Evolutionary conservation across 2,113 vertebrate genomes (phyloP).

Genomic region (Forbesichthys agassizii): DNA sequence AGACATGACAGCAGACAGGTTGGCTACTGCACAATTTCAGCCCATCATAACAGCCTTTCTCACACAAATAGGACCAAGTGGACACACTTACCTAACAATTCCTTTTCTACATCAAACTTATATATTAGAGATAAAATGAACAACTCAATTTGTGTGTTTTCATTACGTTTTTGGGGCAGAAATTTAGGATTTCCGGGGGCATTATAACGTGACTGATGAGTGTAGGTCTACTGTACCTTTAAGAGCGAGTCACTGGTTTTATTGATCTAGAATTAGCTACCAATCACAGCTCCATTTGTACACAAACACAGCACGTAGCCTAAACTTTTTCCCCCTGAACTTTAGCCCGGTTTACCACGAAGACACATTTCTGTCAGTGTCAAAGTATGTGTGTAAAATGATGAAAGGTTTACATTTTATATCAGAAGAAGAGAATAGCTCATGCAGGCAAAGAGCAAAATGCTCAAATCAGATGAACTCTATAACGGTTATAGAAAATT

Average conservation of each 20-base stretch:
- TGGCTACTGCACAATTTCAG: too few species aligned
- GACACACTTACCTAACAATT: too few species aligned
- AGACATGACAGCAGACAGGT: background rate
- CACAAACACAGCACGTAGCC: conserved; percentile 4
- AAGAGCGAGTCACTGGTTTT: background rate
- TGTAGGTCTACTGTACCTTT: background rate
- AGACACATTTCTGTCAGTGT: background rate
- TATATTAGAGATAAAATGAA: too few species aligned
- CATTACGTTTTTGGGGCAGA: too few species aligned
- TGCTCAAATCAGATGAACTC: background rate
- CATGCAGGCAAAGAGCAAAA: background rate
- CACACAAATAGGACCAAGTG: too few species aligned
- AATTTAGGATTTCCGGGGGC: too few species aligned
- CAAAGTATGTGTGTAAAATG: background rate
- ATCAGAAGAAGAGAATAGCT: background rate
- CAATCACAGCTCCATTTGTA: background rate
- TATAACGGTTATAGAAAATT: background rate
- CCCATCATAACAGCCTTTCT: too few species aligned
- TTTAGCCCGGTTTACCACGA: conserved; percentile 18
- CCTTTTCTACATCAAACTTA: too few species aligned
- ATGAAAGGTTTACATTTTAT: background rate
- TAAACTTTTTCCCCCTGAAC: conserved; percentile 16
- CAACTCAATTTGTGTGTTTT: too few species aligned
- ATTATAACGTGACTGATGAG: background rate
- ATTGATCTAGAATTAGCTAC: background rate